Evolutionary conservation across 2,888 invertebrate genomes (phyloP).

Genomic region (Andrena minutula): DNA sequence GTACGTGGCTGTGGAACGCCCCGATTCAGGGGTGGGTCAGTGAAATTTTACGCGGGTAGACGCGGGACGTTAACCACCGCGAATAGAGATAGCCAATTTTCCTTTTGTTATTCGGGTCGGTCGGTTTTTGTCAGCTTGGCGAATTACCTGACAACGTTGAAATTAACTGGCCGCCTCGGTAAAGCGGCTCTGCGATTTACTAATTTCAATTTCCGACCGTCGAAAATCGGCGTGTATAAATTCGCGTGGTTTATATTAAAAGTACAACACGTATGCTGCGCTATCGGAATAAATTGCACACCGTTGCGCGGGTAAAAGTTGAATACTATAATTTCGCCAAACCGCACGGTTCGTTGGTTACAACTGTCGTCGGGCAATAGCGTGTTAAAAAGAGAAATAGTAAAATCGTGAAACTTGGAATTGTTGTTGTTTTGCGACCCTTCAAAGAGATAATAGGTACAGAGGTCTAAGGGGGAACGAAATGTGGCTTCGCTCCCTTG

Average conservation of each 20-base stretch:
- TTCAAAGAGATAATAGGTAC: not conserved
- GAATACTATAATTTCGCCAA: slow-evolving; percentile 3
- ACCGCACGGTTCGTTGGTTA: not conserved
- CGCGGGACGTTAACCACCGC: slow-evolving; percentile 16
- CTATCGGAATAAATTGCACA: slow-evolving; percentile 23
- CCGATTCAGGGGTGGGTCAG: not conserved
- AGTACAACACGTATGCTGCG: too few species aligned
- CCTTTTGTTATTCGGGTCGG: slow-evolving; percentile 28
- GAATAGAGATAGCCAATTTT: slow-evolving; percentile 32
- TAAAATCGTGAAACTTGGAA: not conserved
- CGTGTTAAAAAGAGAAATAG: not conserved
- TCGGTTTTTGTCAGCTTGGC: slow-evolving; percentile 36
- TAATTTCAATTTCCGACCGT: slow-evolving; percentile 43
- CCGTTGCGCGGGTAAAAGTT: slow-evolving; percentile 8
- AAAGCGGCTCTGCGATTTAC: slow-evolving; percentile 32
- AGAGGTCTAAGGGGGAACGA: not conserved
- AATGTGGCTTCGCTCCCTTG: not conserved
- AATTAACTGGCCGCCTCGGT: slow-evolving; percentile 33
- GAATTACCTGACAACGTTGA: slow-evolving; percentile 33
- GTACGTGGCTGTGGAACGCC: not conserved
- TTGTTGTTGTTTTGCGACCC: not conserved
- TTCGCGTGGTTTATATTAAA: slow-evolving; percentile 31
- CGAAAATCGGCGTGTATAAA: slow-evolving; percentile 37
- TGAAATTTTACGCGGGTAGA: slow-evolving; percentile 21
- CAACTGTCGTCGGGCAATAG: not conserved